Evolutionary conservation across 2,888 invertebrate species (phyloP).

Genomic region (Drosophila rubida): DNA sequence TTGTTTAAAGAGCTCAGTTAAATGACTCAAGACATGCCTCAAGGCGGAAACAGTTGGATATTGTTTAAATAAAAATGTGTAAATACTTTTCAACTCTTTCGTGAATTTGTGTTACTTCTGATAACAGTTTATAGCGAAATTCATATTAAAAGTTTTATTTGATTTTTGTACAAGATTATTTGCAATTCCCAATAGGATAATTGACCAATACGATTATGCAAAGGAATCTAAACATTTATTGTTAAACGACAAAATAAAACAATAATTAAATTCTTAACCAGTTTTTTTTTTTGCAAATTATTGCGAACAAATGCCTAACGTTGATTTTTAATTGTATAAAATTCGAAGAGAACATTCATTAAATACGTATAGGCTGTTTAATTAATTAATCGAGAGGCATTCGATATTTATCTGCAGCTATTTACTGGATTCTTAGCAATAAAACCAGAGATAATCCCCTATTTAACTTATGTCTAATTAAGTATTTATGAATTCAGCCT

Average conservation of each 20-base stretch:
- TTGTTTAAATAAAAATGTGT: constrained; percentile 19
- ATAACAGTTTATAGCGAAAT: neutral
- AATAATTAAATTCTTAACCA: no score
- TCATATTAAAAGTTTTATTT: neutral
- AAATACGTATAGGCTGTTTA: neutral
- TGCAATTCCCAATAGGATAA: neutral
- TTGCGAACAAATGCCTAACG: neutral
- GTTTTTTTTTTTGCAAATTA: no score
- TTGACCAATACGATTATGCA: no score
- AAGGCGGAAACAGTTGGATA: neutral
- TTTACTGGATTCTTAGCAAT: neutral
- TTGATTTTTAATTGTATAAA: neutral
- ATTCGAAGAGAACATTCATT: neutral
- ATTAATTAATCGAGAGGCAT: neutral
- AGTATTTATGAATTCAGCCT: neutral
- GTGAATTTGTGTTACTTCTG: neutral
- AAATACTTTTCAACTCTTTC: neutral
- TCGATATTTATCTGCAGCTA: neutral
- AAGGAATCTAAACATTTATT: no score
- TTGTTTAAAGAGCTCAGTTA: constrained; percentile 29
- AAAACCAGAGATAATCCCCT: neutral
- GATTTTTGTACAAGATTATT: neutral
- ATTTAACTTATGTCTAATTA: neutral
- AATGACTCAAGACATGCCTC: constrained; percentile 21
- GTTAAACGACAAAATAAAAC: no score